phyloP scores from a whole-genome alignment of 1,140 invertebrate species.

The Pseudachorutes palmiensis region DNA sequence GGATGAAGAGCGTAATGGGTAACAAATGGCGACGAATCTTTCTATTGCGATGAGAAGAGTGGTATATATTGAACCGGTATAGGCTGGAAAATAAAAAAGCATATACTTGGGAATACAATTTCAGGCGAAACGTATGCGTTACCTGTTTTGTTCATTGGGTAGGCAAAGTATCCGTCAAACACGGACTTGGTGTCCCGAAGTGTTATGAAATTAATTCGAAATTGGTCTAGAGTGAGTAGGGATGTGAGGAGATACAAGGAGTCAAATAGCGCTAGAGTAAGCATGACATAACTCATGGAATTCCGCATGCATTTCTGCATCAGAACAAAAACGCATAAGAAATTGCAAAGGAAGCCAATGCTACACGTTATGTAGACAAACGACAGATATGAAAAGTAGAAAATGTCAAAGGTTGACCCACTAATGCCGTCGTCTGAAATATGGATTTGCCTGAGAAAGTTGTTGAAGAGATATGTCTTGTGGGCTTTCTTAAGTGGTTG shows the following conservation, averaged over 20 bases:
- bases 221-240: neutral
- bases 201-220: neutral
- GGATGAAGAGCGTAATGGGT: neutral
- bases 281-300: neutral
- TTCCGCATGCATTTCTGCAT: neutral
- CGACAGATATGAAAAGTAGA: too few species aligned
- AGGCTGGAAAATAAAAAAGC: neutral
- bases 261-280: neutral
- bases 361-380: too few species aligned
- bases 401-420: too few species aligned
- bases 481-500: too few species aligned
- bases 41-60: neutral
- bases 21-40: neutral
- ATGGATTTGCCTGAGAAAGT: too few species aligned
- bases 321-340: too few species aligned
- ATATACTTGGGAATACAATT: neutral
- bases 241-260: neutral
- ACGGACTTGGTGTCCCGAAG: neutral
- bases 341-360: too few species aligned
- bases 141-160: neutral
- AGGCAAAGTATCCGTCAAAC: neutral
- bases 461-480: too few species aligned
- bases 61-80: neutral
- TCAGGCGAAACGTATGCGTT: too few species aligned
- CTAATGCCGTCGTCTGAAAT: too few species aligned